A percentile compares a stretch with the other conserved stretches of the same genome.
phyloP scores from a whole-genome alignment of 1,140 invertebrate species.

The Lepidurus packardi region DNA sequence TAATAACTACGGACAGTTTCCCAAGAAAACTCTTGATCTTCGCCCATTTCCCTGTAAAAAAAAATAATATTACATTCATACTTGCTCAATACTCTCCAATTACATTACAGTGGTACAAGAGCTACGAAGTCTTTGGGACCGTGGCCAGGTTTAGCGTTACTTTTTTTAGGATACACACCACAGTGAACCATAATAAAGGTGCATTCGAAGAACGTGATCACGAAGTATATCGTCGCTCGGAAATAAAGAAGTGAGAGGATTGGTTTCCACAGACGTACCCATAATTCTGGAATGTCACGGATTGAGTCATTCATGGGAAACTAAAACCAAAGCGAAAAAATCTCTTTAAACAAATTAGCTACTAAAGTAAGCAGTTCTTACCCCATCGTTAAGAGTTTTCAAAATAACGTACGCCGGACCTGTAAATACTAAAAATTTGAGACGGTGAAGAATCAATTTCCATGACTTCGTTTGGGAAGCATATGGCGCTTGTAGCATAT shows the following conservation, averaged over 20 bases:
- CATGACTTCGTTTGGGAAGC: slow-evolving; percentile 57
- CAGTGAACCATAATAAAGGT: slow-evolving; percentile 81
- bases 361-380: slow-evolving; percentile 44
- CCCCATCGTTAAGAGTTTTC: slow-evolving; percentile 64
- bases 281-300: slow-evolving; percentile 55
- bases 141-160: slow-evolving; percentile 64
- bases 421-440: slow-evolving; percentile 62
- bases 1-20: slow-evolving; percentile 78
- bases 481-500: slow-evolving; percentile 66
- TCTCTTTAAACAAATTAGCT: not conserved
- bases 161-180: slow-evolving; percentile 75
- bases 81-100: not conserved
- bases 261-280: slow-evolving; percentile 76
- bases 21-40: slow-evolving; percentile 65
- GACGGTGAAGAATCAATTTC: slow-evolving; percentile 56
- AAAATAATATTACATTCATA: not conserved
- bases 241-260: slow-evolving; percentile 81
- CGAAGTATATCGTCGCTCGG: slow-evolving; percentile 80
- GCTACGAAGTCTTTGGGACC: slow-evolving; percentile 62
- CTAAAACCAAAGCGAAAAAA: slow-evolving; percentile 55
- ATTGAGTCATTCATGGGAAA: slow-evolving; percentile 59
- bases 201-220: slow-evolving; percentile 84
- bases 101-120: slow-evolving; percentile 40
- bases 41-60: slow-evolving; percentile 40
- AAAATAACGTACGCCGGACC: slow-evolving; percentile 59